phyloP scores from a whole-genome alignment of 2,113 vertebrate genomes.

The Prionailurus bengalensis region DNA sequence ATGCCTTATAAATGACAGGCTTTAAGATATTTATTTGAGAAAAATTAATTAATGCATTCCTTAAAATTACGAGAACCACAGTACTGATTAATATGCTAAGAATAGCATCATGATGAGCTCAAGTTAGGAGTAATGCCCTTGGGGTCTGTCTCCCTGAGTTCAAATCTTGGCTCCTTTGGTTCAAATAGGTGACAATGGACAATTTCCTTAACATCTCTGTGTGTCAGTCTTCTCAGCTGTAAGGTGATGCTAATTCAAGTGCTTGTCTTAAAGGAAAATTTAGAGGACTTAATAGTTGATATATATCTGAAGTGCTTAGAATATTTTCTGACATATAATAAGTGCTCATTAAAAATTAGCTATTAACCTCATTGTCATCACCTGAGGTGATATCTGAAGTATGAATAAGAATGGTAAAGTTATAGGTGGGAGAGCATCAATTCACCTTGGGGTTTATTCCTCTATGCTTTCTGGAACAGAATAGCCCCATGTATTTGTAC shows the following conservation, averaged over 20 bases:
- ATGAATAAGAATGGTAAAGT: neutral
- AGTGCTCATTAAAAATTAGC: conserved; percentile 37
- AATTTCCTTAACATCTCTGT: conserved; percentile 43
- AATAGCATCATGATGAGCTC: neutral
- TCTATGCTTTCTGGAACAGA: neutral
- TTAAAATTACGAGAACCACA: conserved; percentile 4
- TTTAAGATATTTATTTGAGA: conserved; percentile 1
- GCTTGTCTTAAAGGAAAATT: neutral
- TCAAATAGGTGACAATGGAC: neutral
- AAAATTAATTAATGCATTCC: conserved; percentile 23
- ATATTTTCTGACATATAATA: neutral
- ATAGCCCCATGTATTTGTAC: neutral
- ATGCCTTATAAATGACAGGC: neutral
- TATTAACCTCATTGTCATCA: conserved; percentile 45
- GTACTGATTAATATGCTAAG: neutral
- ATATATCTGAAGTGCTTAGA: neutral
- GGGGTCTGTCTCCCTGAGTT: neutral
- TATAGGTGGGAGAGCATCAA: neutral
- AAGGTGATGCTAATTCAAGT: conserved; percentile 43
- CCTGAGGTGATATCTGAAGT: conserved; percentile 6
- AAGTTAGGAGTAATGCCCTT: neutral
- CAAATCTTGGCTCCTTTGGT: neutral
- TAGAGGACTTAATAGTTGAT: neutral
- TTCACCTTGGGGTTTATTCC: conserved; percentile 4
- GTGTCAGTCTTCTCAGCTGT: neutral